Conservation (phyloP, 2,113 vertebrate species). For the Coptodon bakossiorum region DNA sequence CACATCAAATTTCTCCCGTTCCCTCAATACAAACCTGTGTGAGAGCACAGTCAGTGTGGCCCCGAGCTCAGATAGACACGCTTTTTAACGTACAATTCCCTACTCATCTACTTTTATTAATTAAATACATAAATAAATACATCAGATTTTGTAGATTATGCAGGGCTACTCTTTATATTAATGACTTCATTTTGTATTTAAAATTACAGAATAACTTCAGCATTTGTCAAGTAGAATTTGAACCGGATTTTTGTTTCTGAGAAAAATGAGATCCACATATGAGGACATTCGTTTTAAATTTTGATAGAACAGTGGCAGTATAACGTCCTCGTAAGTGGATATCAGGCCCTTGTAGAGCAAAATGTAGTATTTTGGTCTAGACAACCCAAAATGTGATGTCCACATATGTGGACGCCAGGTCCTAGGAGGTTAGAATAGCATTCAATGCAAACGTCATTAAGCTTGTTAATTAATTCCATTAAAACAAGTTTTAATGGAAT, state of each 20-base stretch:
- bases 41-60: neutral
- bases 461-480: neutral
- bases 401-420: neutral
- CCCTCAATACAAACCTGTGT: neutral
- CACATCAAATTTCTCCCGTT: constrained; percentile 37
- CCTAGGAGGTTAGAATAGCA: neutral
- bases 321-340: neutral
- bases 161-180: neutral
- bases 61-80: neutral
- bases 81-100: neutral
- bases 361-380: neutral
- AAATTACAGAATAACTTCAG: neutral
- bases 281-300: neutral
- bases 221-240: neutral
- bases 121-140: neutral
- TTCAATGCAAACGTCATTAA: neutral
- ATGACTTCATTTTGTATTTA: neutral
- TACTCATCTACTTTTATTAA: neutral
- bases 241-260: too few relatives aligned
- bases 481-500: neutral
- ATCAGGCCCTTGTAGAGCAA: neutral
- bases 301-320: neutral
- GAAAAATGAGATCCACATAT: too few relatives aligned
- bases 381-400: neutral
- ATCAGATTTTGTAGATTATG: neutral